Conservation (phyloP, 2,113 vertebrate species). For the Thunnus maccoyii region DNA sequence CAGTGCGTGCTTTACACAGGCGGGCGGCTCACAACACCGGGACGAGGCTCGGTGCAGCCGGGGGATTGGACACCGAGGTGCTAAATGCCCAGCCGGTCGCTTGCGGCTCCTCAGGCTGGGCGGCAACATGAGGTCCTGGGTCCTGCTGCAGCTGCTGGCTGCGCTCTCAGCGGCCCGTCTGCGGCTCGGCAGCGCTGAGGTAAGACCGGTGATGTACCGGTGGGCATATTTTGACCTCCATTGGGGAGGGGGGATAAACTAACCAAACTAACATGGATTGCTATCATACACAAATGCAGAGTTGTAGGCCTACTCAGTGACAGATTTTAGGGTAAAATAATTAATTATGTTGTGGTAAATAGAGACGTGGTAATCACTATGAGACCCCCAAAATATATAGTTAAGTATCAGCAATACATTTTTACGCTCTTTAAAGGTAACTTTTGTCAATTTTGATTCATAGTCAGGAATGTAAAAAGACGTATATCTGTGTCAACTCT, state of each 20-base stretch:
- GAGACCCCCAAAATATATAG: neutral
- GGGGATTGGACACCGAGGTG: slow-evolving; percentile 71
- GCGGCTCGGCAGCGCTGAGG: slow-evolving; percentile 80
- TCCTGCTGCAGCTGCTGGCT: slow-evolving; percentile 81
- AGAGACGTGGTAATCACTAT: neutral
- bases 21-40: slow-evolving; percentile 43
- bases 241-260: neutral
- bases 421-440: neutral
- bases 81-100: slow-evolving; percentile 82
- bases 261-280: neutral
- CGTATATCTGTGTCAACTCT: neutral
- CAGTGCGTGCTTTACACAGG: slow-evolving; percentile 40
- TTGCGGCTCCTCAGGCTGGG: slow-evolving; percentile 82
- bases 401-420: neutral
- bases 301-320: neutral
- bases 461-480: no score
- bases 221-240: slow-evolving; percentile 29
- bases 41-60: slow-evolving; percentile 61
- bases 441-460: neutral
- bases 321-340: neutral
- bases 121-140: slow-evolving; percentile 84
- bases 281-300: neutral
- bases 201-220: slow-evolving; percentile 61
- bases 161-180: slow-evolving; percentile 76
- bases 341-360: neutral